Conservation (phyloP, 2,888 invertebrate genomes). For the Nudaria mundana region DNA sequence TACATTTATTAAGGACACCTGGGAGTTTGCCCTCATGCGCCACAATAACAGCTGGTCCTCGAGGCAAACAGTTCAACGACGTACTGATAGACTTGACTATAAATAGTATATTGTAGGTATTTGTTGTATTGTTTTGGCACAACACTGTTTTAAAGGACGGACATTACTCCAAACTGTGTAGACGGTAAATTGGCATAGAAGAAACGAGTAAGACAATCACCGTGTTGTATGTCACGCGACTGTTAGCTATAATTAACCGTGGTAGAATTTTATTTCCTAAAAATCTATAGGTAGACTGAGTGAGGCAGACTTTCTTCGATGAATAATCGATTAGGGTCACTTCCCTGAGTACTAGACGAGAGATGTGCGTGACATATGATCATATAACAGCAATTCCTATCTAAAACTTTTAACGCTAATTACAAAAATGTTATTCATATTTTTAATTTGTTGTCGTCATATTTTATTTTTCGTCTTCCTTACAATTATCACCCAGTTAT, state of each 20-base stretch:
- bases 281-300: neutral
- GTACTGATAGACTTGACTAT: slow-evolving; percentile 5
- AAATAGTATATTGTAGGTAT: no score
- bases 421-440: no score
- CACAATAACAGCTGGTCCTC: slow-evolving; percentile 2
- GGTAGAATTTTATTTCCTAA: neutral
- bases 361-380: slow-evolving; percentile 12
- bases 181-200: slow-evolving; percentile 10
- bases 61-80: slow-evolving; percentile 7
- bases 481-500: no score
- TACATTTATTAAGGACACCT: slow-evolving; percentile 27
- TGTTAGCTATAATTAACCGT: slow-evolving; percentile 4
- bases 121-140: slow-evolving; percentile 21
- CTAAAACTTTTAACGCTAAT: no score
- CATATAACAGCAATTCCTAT: no score
- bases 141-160: slow-evolving; percentile 10
- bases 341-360: slow-evolving; percentile 4
- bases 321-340: slow-evolving; percentile 22
- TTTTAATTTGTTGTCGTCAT: no score
- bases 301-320: slow-evolving; percentile 10
- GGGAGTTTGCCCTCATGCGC: slow-evolving; percentile 13
- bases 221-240: slow-evolving; percentile 11
- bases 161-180: slow-evolving; percentile 21
- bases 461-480: no score
- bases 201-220: slow-evolving; percentile 8